Evolutionary conservation across 2,113 vertebrate species (phyloP).

Genomic region (Columba janthina): DNA sequence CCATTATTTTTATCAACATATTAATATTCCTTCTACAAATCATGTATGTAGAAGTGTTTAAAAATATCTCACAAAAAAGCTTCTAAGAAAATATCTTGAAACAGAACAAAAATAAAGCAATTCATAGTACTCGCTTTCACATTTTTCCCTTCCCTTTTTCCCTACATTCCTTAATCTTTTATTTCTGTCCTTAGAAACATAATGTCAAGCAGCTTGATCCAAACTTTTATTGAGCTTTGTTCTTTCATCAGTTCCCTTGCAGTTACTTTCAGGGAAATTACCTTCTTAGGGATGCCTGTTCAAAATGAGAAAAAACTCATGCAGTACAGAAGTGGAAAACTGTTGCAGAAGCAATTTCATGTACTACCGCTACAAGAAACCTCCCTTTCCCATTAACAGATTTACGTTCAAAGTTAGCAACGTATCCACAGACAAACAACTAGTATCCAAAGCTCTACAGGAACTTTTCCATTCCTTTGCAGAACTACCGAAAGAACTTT

Average conservation of each 20-base stretch:
- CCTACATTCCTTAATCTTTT: neutral
- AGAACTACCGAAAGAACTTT: constrained; percentile 28
- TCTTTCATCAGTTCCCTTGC: neutral
- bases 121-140: neutral
- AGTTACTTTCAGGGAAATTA: neutral
- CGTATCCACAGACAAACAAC: neutral
- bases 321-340: neutral
- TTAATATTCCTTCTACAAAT: neutral
- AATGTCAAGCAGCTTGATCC: neutral
- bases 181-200: neutral
- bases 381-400: neutral
- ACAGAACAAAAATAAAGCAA: neutral
- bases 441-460: neutral
- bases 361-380: neutral
- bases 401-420: neutral
- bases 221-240: neutral
- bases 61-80: neutral
- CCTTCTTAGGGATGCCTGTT: neutral
- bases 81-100: neutral
- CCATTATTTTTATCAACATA: neutral
- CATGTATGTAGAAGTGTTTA: neutral
- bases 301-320: neutral
- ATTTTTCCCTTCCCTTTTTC: neutral
- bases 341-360: neutral
- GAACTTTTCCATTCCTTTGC: neutral